phyloP scores from a whole-genome alignment of 30 jellyfish, hydroid and myxozoan genomes.

The Turritopsis rubra region DNA sequence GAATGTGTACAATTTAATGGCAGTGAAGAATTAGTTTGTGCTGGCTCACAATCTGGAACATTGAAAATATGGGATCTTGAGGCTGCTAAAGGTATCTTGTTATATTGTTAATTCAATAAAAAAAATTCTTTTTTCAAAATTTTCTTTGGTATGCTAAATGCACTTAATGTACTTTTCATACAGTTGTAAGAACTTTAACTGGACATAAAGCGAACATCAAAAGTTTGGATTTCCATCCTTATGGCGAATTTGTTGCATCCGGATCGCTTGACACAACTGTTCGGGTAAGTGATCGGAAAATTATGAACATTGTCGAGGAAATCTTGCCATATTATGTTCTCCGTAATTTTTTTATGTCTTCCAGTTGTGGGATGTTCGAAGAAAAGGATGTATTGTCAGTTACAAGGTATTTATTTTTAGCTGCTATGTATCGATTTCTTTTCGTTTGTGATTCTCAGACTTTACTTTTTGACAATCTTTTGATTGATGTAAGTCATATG shows the following conservation, averaged over 20 bases:
- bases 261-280: slow-evolving; percentile 96
- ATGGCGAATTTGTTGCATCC: slow-evolving; percentile 97
- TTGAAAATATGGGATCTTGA: slow-evolving; percentile 95
- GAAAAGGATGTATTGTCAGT: slow-evolving; percentile 95
- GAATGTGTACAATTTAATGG: slow-evolving; percentile 90
- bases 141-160: neutral
- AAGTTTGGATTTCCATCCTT: slow-evolving; percentile 90
- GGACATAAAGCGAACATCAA: slow-evolving; percentile 94
- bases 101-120: neutral
- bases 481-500: too few species aligned
- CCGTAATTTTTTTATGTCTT: neutral
- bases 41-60: slow-evolving; percentile 97
- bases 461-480: neutral
- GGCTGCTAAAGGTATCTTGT: slow-evolving; percentile 97
- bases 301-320: too few species aligned
- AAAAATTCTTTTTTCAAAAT: too few species aligned
- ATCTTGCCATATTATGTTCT: too few species aligned
- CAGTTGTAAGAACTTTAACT: slow-evolving; percentile 90
- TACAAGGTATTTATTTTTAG: slow-evolving; percentile 50
- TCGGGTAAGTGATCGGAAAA: slow-evolving; percentile 63
- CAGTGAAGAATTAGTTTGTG: slow-evolving; percentile 88
- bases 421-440: neutral
- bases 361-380: slow-evolving; percentile 92
- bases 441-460: neutral
- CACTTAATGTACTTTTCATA: neutral